Percentiles rank a stretch among this genome's conserved stretches.
phyloP scores from a whole-genome alignment of 1,140 invertebrate species.

The Drosophila melanica region DNA sequence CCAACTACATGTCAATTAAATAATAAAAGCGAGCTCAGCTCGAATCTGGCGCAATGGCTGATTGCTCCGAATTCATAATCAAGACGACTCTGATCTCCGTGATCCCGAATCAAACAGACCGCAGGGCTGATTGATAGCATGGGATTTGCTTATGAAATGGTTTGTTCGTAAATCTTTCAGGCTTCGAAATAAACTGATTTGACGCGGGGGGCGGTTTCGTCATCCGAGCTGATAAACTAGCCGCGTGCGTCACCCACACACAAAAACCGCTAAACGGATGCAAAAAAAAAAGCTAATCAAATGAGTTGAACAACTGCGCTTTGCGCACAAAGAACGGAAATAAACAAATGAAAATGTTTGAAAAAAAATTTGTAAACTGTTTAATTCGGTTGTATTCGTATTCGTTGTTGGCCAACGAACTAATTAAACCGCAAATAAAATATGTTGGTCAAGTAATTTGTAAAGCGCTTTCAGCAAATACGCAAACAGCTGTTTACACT shows the following conservation, averaged over 20 bases:
- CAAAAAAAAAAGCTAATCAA: conserved; percentile 13
- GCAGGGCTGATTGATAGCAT: conserved; percentile 9
- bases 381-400: conserved; percentile 35
- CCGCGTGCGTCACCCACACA: conserved; percentile 20
- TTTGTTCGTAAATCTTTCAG: neutral
- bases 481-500: conserved; percentile 43
- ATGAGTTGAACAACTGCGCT: conserved; percentile 1
- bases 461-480: conserved; percentile 49
- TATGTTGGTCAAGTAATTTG: conserved; percentile 58
- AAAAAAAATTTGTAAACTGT: conserved; percentile 24
- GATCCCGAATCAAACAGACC: conserved; percentile 37
- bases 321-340: conserved; percentile 48
- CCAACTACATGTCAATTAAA: conserved; percentile 26
- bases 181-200: conserved; percentile 25
- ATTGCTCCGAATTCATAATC: conserved; percentile 37
- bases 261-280: conserved; percentile 44
- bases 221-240: conserved; percentile 33
- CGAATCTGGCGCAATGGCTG: conserved; percentile 18
- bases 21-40: conserved; percentile 18
- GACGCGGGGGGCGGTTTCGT: neutral
- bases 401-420: conserved; percentile 56
- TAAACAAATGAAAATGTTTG: conserved; percentile 42
- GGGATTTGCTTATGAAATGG: conserved; percentile 1
- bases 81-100: conserved; percentile 52
- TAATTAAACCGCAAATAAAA: conserved; percentile 76